Percentiles rank a stretch among this genome's conserved stretches.
Evolutionary conservation across 2,113 vertebrate species (phyloP).

Genomic region (Todiramphus chloris): DNA sequence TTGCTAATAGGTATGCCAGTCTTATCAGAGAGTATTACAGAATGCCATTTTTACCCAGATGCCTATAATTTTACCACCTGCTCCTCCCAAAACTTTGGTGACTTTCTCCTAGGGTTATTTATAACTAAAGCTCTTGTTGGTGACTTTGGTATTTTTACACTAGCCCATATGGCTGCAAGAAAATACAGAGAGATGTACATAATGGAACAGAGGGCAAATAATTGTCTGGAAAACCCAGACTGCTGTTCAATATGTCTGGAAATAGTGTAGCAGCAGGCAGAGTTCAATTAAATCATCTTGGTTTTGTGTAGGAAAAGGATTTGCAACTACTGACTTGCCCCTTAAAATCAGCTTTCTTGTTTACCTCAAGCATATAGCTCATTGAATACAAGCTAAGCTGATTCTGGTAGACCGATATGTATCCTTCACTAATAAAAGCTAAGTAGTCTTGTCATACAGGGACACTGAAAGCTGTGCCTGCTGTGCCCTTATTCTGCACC

Average conservation of each 20-base stretch:
- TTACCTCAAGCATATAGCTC: not conserved
- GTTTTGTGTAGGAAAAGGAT: conserved; percentile 25
- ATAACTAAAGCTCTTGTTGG: conserved; percentile 30
- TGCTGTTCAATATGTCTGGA: conserved; percentile 47
- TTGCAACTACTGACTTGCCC: conserved; percentile 10
- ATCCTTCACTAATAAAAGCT: not conserved
- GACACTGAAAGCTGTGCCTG: not conserved
- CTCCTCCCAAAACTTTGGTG: conserved; percentile 48
- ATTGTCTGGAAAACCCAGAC: conserved; percentile 22
- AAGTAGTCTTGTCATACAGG: not conserved
- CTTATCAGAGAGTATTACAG: conserved; percentile 36
- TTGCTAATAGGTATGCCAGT: not conserved
- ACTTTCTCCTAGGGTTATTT: conserved; percentile 43
- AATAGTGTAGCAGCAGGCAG: not conserved
- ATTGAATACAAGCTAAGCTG: not conserved
- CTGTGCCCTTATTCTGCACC: not conserved
- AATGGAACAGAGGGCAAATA: conserved; percentile 30
- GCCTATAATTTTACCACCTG: conserved; percentile 48
- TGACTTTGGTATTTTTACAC: conserved; percentile 11
- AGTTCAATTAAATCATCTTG: conserved; percentile 21
- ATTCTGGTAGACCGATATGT: not conserved
- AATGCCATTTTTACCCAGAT: conserved; percentile 11
- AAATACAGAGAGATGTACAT: not conserved
- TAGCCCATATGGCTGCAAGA: not conserved
- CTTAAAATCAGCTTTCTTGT: conserved; percentile 47